Conservation (phyloP, 2,797 vertebrate species). For the Tauraco hartlaubi region DNA sequence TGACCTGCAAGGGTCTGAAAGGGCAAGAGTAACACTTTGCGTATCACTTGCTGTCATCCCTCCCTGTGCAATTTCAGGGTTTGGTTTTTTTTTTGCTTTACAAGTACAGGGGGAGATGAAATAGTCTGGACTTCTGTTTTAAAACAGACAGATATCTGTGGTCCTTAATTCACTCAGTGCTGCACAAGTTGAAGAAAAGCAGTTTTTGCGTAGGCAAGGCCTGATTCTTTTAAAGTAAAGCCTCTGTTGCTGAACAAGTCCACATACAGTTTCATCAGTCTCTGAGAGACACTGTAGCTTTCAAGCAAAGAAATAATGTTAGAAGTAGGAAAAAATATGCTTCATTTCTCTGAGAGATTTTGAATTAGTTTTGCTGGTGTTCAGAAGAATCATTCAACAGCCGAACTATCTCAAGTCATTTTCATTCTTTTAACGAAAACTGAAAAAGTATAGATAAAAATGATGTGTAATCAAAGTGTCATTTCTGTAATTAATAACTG, state of each 20-base stretch:
- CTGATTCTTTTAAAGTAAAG: neutral
- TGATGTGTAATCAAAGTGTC: neutral
- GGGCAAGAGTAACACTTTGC: neutral
- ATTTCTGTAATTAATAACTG: neutral
- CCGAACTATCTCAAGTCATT: neutral
- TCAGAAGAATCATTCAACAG: neutral
- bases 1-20: neutral
- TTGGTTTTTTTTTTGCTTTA: neutral
- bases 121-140: neutral
- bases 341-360: neutral
- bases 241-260: neutral
- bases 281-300: neutral
- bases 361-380: neutral
- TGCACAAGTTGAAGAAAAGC: neutral
- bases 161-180: neutral
- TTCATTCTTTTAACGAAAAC: slow-evolving; percentile 5
- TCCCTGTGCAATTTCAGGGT: neutral
- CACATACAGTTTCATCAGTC: neutral
- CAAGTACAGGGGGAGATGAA: neutral
- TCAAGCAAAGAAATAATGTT: neutral
- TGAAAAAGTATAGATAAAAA: neutral
- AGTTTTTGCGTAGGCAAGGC: neutral
- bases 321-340: neutral
- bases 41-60: neutral
- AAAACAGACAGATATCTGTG: neutral